Base-by-base conservation (phyloP, 92 coral and sea anemone species). In the Actinernus sp. region DNA sequence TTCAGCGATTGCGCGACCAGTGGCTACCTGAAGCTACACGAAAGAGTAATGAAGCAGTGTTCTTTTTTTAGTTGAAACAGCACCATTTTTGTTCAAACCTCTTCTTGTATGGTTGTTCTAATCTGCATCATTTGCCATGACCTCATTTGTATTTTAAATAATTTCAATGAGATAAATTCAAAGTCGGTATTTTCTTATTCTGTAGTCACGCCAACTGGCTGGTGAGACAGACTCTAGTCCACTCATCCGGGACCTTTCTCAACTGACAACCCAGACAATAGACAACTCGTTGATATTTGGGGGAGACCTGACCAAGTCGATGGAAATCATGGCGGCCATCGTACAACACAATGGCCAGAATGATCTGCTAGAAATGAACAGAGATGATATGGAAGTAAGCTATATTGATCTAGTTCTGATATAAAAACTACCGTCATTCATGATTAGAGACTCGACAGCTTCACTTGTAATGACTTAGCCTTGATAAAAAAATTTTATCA, bases 201-300 rank as follows among this genome's bases (percentile, higher is more conserved):
- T 5, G 38, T 33, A 90, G 97, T 85, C 92, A 2, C 74, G 71
- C 31, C 74, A 73, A 16, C 82, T 90, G 32, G 89, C 97, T 26
- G 52, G 31, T 6, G 89, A 79, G 25, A 82, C 86, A 24, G 92
- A 90, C 20, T 79, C 96, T 20, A 82, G 97, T 46, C 91, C 99
- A 21, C 88, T 95, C 55, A 82, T 95, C 76, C 94, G 91, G 29
- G 93, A 84, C 43, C 73, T 95, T 46, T 76, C 97, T 5, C 82
- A 78, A 44, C 81, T 95, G 44, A 95, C 99, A 2, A 95, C 99
- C 41, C 97, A 92, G 61, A 95, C 95, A 16, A 82, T 95, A 13
- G 99, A 95, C 49, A 95, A 95, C 48, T 95, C 99, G 11, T 58
- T 95, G 79, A 95, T 95, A 33, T 95, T 95, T 65, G 99, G 99